phyloP scores from a whole-genome alignment of 2,113 vertebrate species.

The Cricetomys ansorgei region DNA sequence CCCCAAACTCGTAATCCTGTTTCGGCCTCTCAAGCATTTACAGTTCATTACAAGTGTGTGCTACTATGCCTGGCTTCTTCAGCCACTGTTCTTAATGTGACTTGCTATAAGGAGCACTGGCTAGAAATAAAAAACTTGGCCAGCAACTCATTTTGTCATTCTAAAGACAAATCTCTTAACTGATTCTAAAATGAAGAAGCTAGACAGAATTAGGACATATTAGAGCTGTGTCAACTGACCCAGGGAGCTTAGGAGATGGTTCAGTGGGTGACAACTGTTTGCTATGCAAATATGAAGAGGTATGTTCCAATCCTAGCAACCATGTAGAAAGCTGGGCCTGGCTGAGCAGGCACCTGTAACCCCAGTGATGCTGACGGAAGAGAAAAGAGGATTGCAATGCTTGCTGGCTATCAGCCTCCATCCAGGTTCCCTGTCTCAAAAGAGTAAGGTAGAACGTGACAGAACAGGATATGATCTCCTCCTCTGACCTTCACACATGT shows the following conservation, averaged over 20 bases:
- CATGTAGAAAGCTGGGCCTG: not conserved
- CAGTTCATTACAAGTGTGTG: not conserved
- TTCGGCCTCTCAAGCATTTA: not conserved
- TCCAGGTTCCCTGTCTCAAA: not conserved
- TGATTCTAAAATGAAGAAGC: not conserved
- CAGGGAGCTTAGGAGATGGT: not conserved
- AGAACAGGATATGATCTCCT: not conserved
- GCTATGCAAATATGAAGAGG: not conserved
- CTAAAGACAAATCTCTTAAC: conserved; percentile 22
- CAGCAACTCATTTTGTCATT: not conserved
- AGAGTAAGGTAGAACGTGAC: too few relatives aligned
- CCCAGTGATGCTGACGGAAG: not conserved
- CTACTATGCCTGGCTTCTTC: not conserved
- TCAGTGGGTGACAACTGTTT: not conserved
- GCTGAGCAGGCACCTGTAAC: not conserved
- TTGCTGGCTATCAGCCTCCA: not conserved
- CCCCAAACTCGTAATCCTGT: not conserved
- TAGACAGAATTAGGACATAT: not conserved
- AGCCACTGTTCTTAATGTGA: not conserved
- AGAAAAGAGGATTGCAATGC: not conserved
- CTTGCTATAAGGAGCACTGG: not conserved
- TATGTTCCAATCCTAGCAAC: not conserved
- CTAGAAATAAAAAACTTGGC: not conserved
- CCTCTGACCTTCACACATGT: not conserved
- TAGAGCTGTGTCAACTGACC: not conserved